Evolutionary conservation across 2,888 invertebrate genomes (phyloP).

Genomic region (Kryphioiulus occultus): DNA sequence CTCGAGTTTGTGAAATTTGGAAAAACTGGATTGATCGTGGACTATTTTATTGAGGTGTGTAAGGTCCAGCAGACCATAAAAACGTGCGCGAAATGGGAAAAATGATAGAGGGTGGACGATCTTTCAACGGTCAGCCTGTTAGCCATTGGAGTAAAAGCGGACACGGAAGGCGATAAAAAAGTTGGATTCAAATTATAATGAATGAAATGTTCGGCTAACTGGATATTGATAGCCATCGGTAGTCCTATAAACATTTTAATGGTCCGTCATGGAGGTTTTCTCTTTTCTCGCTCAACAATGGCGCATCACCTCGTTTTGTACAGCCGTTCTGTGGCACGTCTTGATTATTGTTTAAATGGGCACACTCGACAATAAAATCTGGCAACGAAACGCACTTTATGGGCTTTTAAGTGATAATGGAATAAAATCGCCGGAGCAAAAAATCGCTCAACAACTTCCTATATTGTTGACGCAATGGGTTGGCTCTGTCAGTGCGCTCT

Average conservation of each 20-base stretch:
- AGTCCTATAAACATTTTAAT: conserved; percentile 17
- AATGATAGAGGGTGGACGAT: neutral
- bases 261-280: neutral
- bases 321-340: conserved; percentile 11
- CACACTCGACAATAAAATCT: conserved; percentile 35
- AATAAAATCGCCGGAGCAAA: conserved; percentile 4
- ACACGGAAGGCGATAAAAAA: conserved; percentile 33
- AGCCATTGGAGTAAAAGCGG: conserved; percentile 2
- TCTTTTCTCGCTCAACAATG: neutral
- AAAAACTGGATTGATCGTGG: conserved; percentile 22
- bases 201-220: conserved; percentile 25
- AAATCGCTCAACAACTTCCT: conserved; percentile 18
- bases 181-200: conserved; percentile 31
- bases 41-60: conserved; percentile 12
- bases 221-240: conserved; percentile 28
- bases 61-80: conserved; percentile 19
- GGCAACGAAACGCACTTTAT: conserved; percentile 30
- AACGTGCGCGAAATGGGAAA: conserved; percentile 1
- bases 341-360: conserved; percentile 35
- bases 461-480: neutral
- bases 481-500: neutral
- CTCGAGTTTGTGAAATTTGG: neutral
- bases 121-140: conserved; percentile 1
- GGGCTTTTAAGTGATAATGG: conserved; percentile 35
- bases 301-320: conserved; percentile 31